Percentiles rank a stretch among this genome's conserved stretches.
Evolutionary conservation across 2,888 invertebrate species (phyloP).

Genomic region (Drosophila lutescens): DNA sequence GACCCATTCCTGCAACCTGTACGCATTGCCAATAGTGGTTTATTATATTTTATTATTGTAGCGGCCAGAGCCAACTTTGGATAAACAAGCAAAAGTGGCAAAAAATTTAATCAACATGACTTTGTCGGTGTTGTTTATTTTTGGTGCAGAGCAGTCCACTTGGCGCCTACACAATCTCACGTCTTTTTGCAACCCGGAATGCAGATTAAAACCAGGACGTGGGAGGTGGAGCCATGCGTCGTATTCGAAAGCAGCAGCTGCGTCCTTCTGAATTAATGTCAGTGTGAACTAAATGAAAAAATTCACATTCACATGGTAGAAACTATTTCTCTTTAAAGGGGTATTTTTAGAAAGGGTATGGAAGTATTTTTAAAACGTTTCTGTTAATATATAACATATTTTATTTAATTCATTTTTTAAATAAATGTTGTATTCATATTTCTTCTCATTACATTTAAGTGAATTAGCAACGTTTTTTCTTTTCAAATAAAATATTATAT

Average conservation of each 20-base stretch:
- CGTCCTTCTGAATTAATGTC: conserved; percentile 6
- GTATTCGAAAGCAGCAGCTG: conserved; percentile 20
- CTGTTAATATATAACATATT: no score
- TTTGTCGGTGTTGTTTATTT: conserved; percentile 20
- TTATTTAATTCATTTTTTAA: no score
- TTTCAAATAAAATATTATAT: background rate
- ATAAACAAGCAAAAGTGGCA: conserved; percentile 3
- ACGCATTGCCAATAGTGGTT: conserved; percentile 7
- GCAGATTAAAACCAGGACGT: conserved; percentile 9
- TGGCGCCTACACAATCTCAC: conserved; percentile 14
- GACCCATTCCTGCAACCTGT: conserved; percentile 4
- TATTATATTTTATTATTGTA: conserved; percentile 6
- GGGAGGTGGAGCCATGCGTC: conserved; percentile 9
- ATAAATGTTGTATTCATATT: no score
- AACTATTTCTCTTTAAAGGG: background rate
- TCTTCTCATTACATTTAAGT: no score
- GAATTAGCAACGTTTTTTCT: no score
- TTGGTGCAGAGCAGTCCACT: background rate
- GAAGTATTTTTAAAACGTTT: background rate
- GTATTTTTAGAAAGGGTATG: background rate
- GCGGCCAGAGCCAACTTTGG: background rate
- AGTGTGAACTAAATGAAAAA: background rate
- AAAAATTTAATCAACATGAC: conserved; percentile 57
- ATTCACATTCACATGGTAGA: background rate
- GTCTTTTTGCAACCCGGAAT: conserved; percentile 6